Percentiles rank a stretch among this genome's conserved stretches.
phyloP scores from a whole-genome alignment of 92 coral and sea anemone species.

The Pocillopora meandrina region DNA sequence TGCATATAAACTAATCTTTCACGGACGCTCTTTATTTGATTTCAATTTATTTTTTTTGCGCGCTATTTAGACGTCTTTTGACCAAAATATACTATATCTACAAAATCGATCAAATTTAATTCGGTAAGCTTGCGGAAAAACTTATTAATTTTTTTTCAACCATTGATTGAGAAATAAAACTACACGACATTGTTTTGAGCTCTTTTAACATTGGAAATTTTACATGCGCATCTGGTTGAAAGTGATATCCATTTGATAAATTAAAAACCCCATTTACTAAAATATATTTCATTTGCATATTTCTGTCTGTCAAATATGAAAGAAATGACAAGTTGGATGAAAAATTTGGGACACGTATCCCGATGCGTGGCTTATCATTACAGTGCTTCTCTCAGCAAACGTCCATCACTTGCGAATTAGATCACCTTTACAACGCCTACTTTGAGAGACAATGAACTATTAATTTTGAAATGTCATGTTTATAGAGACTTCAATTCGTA shows the following conservation, averaged over 20 bases:
- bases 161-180: no score
- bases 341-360: no score
- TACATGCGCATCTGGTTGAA: neutral
- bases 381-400: neutral
- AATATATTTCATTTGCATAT: conserved; percentile 17
- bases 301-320: neutral
- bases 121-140: no score
- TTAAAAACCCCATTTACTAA: neutral
- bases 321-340: no score
- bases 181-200: neutral
- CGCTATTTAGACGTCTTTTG: no score
- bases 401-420: neutral
- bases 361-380: no score
- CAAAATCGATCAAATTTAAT: no score
- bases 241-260: neutral
- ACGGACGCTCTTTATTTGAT: no score
- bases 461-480: neutral
- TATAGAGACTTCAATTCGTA: neutral
- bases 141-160: no score
- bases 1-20: no score
- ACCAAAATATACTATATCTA: no score
- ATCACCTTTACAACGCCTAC: neutral
- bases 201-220: neutral
- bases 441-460: neutral
- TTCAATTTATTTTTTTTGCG: no score